Conservation (phyloP, 2,797 vertebrate species). For the Callimico goeldii region DNA sequence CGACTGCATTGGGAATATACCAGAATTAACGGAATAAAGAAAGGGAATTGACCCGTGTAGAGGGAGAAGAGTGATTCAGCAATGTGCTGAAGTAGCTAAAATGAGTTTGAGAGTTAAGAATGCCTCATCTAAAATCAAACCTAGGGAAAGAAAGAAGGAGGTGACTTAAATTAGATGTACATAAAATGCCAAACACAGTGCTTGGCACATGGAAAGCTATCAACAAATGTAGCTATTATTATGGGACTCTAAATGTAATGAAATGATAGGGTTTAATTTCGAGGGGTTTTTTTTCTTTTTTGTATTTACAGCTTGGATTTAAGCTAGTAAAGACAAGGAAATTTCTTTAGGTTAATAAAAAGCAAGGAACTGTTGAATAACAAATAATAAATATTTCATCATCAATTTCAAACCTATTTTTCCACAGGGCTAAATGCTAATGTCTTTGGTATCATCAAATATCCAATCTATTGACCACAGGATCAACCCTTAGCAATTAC, state of each 20-base stretch:
- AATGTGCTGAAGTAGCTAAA: neutral
- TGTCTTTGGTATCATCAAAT: neutral
- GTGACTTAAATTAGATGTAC: neutral
- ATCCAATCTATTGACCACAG: neutral
- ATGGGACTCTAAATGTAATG: neutral
- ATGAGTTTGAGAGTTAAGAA: neutral
- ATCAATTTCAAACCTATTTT: neutral
- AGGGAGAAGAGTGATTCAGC: neutral
- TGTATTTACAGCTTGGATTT: neutral
- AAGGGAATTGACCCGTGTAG: neutral
- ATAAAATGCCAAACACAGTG: neutral
- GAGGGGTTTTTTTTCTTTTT: neutral
- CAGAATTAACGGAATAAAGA: neutral
- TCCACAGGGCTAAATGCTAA: neutral
- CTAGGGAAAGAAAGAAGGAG: neutral
- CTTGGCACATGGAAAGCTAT: neutral
- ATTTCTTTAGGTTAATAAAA: neutral
- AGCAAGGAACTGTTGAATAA: neutral
- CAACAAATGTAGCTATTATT: neutral
- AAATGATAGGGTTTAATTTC: neutral
- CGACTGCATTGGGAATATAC: neutral
- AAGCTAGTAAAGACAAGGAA: neutral
- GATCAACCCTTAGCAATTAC: neutral
- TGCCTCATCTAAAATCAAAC: neutral
- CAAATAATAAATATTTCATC: neutral